These are phyloP conservation scores for Darevskia nairensis DNA, from an alignment of 2,797 vertebrate species.

Conservation along the genomic window DNA sequence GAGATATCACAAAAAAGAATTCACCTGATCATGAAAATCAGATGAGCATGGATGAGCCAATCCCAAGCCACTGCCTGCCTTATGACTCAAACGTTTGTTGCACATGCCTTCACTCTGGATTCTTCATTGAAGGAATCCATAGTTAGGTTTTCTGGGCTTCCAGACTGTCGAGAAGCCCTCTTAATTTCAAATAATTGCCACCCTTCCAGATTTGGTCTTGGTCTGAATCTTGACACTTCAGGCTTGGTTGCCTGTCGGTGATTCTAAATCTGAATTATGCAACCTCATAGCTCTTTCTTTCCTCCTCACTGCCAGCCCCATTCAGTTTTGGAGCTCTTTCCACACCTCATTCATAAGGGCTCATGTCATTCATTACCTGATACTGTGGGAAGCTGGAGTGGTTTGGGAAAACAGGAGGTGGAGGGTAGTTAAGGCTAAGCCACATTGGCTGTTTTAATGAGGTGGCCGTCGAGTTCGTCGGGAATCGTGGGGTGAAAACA, in stretches of 20 bases:
- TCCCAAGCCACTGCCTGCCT: background rate
- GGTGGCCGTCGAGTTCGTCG: constrained; percentile 40
- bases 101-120: no score
- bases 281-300: background rate
- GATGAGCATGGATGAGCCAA: background rate
- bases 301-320: background rate
- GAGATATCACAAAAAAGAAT: no score
- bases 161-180: no score
- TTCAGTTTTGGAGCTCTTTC: background rate
- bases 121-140: no score
- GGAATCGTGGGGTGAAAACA: constrained; percentile 57
- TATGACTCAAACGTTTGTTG: background rate
- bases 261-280: background rate
- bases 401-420: constrained; percentile 43
- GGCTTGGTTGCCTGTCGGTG: background rate
- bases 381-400: constrained; percentile 56
- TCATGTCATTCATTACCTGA: constrained; percentile 61
- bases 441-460: constrained; percentile 60
- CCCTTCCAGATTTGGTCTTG: background rate
- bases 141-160: no score
- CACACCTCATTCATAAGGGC: no score
- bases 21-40: no score
- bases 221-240: background rate
- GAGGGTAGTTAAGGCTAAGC: constrained; percentile 66
- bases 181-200: background rate